These are phyloP conservation scores for Alca torda DNA, from an alignment of 2,797 vertebrate species.

Conservation along the genomic window DNA sequence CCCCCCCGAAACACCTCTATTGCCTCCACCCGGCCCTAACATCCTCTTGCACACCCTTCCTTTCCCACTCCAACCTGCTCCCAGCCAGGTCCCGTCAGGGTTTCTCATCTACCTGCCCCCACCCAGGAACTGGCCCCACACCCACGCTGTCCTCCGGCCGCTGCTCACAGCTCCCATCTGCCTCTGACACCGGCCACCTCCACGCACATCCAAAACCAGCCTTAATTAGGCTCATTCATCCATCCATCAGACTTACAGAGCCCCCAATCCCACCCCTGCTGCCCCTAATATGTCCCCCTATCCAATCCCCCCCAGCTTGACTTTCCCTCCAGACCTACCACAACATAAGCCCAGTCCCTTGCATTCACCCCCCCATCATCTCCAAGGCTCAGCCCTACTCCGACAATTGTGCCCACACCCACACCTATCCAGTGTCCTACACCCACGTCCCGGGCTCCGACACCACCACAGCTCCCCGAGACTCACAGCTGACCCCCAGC, in stretches of 20 bases:
- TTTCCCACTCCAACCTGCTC: background rate
- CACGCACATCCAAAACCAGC: background rate
- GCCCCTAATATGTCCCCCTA: background rate
- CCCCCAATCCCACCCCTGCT: background rate
- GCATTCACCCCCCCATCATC: fast-evolving
- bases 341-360: background rate
- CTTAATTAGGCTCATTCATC: background rate
- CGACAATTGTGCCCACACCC: background rate
- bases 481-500: fast-evolving
- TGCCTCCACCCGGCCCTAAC: background rate
- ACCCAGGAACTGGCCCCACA: background rate
- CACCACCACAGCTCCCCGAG: background rate
- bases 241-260: background rate
- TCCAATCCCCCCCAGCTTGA: background rate
- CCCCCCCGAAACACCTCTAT: background rate
- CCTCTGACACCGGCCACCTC: background rate
- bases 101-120: background rate
- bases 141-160: background rate
- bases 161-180: background rate
- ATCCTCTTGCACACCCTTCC: fast-evolving
- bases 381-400: background rate
- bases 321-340: background rate
- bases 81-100: background rate
- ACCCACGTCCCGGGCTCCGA: no score
- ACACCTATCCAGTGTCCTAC: no score